Percentiles rank a stretch among this genome's conserved stretches.
phyloP scores from a whole-genome alignment of 2,888 invertebrate genomes.

The Sipunculus nudus region DNA sequence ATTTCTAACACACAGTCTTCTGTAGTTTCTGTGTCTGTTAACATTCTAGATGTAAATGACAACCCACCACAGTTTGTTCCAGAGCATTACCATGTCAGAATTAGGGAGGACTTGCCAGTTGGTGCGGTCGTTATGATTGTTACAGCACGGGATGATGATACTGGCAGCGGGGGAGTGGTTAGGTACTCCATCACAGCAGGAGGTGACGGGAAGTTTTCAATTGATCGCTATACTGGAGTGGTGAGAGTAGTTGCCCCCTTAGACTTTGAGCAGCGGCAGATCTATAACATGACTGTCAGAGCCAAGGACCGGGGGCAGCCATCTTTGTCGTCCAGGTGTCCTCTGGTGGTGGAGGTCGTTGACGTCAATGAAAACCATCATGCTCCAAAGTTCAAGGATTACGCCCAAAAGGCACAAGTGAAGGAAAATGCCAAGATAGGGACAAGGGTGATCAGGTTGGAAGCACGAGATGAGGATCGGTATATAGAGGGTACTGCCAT shows the following conservation, averaged over 20 bases:
- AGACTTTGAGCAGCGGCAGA: constrained; percentile 89
- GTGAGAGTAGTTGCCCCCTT: constrained; percentile 80
- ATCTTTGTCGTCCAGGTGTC: constrained; percentile 80
- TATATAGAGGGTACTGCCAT: constrained; percentile 74
- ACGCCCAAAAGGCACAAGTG: constrained; percentile 79
- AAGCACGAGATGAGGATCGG: constrained; percentile 84
- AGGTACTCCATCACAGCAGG: constrained; percentile 72
- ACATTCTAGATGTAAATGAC: constrained; percentile 81
- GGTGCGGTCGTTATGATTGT: constrained; percentile 88
- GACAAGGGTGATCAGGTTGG: constrained; percentile 79
- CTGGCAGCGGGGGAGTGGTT: constrained; percentile 83
- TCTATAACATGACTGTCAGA: constrained; percentile 85
- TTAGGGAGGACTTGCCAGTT: constrained; percentile 88
- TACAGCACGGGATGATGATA: constrained; percentile 85
- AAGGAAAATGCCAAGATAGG: constrained; percentile 83
- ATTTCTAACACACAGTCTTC: constrained; percentile 76
- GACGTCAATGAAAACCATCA: constrained; percentile 94
- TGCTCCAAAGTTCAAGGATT: constrained; percentile 84
- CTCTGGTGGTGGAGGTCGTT: constrained; percentile 80
- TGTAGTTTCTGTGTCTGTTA: constrained; percentile 83
- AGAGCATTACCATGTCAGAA: constrained; percentile 72
- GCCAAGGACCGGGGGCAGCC: constrained; percentile 84
- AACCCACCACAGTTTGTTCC: constrained; percentile 18
- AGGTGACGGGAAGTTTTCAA: constrained; percentile 73
- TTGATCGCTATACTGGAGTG: constrained; percentile 87